phyloP scores from a whole-genome alignment of 1,140 invertebrate species.

The Trichomalopsis sarcophagae region DNA sequence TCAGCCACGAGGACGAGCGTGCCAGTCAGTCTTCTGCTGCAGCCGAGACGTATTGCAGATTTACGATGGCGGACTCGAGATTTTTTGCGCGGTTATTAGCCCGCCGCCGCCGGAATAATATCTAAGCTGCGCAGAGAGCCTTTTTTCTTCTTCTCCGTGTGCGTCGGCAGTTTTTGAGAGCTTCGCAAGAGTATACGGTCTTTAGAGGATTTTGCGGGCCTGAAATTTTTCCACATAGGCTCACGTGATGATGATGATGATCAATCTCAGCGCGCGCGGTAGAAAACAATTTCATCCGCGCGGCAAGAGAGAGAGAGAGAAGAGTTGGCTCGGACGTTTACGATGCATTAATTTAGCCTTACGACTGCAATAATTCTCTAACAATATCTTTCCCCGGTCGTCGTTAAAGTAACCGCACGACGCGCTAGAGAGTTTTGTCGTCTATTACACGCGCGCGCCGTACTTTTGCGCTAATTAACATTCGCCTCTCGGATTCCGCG shows the following conservation, averaged over 20 bases:
- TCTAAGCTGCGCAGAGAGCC: not conserved
- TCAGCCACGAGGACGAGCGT: slow-evolving; percentile 36
- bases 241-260: not conserved
- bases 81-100: slow-evolving; percentile 28
- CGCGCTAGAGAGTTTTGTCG: too few relatives aligned
- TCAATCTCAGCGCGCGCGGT: not conserved
- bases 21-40: slow-evolving; percentile 21
- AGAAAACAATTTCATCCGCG: not conserved
- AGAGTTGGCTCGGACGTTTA: not conserved
- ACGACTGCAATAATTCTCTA: not conserved
- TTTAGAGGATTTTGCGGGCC: too few relatives aligned
- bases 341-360: not conserved
- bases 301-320: too few relatives aligned
- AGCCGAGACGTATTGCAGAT: slow-evolving; percentile 28
- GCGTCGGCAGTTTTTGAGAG: not conserved
- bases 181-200: not conserved
- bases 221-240: too few relatives aligned
- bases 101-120: not conserved
- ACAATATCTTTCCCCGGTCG: not conserved
- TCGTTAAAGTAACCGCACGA: too few relatives aligned
- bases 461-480: not conserved
- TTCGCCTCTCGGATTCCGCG: not conserved
- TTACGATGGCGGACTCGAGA: slow-evolving; percentile 23
- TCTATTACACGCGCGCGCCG: too few relatives aligned
- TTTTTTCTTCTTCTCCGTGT: slow-evolving; percentile 14